These are phyloP conservation scores for Thaleichthys pacificus DNA, from an alignment of 2,797 vertebrate genomes.

Conservation along the genomic window DNA sequence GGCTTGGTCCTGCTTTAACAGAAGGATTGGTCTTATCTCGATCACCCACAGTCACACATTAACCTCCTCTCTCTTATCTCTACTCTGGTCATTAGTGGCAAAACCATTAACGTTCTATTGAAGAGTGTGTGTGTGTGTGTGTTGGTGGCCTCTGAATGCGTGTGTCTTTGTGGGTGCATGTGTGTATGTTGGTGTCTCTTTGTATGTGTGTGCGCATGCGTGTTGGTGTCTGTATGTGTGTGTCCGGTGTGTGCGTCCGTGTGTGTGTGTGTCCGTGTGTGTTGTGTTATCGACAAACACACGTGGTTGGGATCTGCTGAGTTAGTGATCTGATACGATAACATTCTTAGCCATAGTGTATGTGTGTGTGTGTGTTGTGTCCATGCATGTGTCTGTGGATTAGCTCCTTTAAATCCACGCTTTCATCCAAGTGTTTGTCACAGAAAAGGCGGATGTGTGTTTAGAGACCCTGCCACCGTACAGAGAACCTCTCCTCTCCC, in stretches of 20 bases:
- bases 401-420: conserved; percentile 31
- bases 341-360: conserved; percentile 56
- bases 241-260: neutral
- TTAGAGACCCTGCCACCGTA: neutral
- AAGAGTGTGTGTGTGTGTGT: conserved; percentile 34
- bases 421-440: neutral
- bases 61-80: conserved; percentile 76
- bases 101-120: conserved; percentile 76
- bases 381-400: conserved; percentile 25
- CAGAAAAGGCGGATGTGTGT: neutral
- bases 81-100: conserved; percentile 76
- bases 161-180: conserved; percentile 26
- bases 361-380: conserved; percentile 30
- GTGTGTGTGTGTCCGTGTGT: conserved; percentile 23
- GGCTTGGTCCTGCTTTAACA: neutral
- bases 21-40: conserved; percentile 73
- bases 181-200: conserved; percentile 17
- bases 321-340: conserved; percentile 67
- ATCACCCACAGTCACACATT: conserved; percentile 76
- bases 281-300: conserved; percentile 68
- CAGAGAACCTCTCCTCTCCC: neutral
- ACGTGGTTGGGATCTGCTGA: conserved; percentile 69
- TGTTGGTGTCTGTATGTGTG: neutral
- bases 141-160: neutral
- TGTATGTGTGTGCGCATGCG: neutral